A percentile compares a stretch with the other conserved stretches of the same genome.
Conservation (phyloP, 2,888 invertebrate genomes). For the Drosophila rellima region DNA sequence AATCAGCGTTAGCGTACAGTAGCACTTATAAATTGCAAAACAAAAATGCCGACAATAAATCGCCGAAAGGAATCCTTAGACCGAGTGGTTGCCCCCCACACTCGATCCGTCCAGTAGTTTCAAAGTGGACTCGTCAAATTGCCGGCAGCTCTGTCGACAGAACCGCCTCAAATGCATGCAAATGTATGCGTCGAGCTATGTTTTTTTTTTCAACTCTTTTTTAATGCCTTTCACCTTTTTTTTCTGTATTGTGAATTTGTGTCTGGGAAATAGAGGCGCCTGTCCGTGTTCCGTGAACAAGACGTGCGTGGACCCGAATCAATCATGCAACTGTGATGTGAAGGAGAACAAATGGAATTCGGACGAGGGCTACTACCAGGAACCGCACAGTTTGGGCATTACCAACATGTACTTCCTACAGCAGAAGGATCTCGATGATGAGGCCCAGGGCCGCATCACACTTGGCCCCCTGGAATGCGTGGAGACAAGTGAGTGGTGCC, state of each 20-base stretch:
- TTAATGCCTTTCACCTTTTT: slow-evolving; percentile 63
- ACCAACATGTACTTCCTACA: slow-evolving; percentile 96
- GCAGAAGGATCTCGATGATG: slow-evolving; percentile 92
- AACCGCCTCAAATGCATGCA: slow-evolving; percentile 65
- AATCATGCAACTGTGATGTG: slow-evolving; percentile 96
- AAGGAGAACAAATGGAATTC: slow-evolving; percentile 94
- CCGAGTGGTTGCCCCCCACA: slow-evolving; percentile 1
- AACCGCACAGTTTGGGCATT: slow-evolving; percentile 93
- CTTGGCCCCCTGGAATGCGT: slow-evolving; percentile 96
- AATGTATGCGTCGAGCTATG: slow-evolving; percentile 61
- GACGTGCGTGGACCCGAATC: slow-evolving; percentile 92
- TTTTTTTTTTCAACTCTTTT: slow-evolving; percentile 27
- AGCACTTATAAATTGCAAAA: slow-evolving; percentile 44
- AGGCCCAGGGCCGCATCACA: slow-evolving; percentile 94
- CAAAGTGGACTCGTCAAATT: slow-evolving; percentile 66
- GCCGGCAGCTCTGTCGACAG: slow-evolving; percentile 58
- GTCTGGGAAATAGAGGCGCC: slow-evolving; percentile 87
- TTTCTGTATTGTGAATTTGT: slow-evolving; percentile 24
- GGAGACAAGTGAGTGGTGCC: slow-evolving; percentile 92
- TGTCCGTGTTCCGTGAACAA: slow-evolving; percentile 92
- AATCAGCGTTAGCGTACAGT: slow-evolving; percentile 4
- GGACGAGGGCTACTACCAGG: slow-evolving; percentile 94
- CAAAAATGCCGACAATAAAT: slow-evolving; percentile 55
- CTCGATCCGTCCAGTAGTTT: slow-evolving; percentile 5
- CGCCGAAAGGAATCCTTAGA: slow-evolving; percentile 34